Conservation (phyloP, 2,797 vertebrate species). For the Micromesistius poutassou region DNA sequence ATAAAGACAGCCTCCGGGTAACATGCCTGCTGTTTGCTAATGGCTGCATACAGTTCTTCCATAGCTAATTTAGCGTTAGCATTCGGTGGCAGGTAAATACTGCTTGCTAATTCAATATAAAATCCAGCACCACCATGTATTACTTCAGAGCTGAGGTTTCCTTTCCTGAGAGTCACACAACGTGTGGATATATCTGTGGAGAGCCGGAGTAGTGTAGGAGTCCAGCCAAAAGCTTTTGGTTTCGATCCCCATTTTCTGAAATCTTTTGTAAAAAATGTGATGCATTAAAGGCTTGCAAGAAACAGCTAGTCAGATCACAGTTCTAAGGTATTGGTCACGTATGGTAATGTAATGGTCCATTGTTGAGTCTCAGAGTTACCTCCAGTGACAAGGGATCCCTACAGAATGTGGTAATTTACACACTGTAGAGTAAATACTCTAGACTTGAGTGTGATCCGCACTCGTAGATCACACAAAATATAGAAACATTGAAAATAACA, state of each 20-base stretch:
- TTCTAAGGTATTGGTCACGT: too few relatives aligned
- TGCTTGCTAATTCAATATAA: background rate
- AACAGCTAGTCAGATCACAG: too few relatives aligned
- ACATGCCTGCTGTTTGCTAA: too few relatives aligned
- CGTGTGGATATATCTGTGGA: background rate
- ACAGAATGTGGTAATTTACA: background rate
- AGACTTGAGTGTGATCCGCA: background rate
- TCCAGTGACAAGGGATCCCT: background rate
- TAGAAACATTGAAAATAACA: background rate
- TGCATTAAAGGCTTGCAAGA: too few relatives aligned
- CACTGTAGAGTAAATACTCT: background rate
- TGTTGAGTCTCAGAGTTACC: background rate
- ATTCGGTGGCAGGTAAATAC: too few relatives aligned
- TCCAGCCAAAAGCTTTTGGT: background rate
- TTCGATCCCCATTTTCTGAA: background rate
- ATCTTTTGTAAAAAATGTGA: too few relatives aligned
- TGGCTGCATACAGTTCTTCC: too few relatives aligned
- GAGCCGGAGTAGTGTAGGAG: too few relatives aligned
- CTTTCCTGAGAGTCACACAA: background rate
- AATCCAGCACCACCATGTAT: background rate
- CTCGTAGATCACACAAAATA: slow-evolving; percentile 1
- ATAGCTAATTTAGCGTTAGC: too few relatives aligned
- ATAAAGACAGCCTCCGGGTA: too few relatives aligned
- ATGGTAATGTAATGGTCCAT: too few relatives aligned
- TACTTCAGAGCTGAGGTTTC: background rate